Evolutionary conservation across 1,140 invertebrate genomes (phyloP), one percentile per base, ranked within the genome.

Genomic region (Drosophila repleta): DNA sequence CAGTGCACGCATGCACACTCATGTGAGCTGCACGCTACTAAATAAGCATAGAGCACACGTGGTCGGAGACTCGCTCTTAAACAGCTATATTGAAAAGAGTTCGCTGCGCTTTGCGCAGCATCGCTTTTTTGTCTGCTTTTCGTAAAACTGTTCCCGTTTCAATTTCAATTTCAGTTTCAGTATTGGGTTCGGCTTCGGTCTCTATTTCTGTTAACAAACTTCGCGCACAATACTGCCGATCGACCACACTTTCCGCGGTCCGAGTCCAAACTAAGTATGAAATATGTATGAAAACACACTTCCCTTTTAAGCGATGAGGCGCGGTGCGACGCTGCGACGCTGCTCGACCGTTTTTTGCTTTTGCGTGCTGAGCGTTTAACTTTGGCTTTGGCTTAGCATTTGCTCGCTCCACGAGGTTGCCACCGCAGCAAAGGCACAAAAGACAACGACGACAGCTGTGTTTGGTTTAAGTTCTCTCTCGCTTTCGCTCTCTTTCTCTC

Each of bases 321-420:
- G 39, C 39, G 39, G 5, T n/a, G 39, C 39, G 39, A 2, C 32
- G 32, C 32, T 35, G 37, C 21, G 63, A 39, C 45, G 45, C 48
- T 61, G 55, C n/a, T 17, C n/a, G n/a, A n/a, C n/a, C n/a, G n/a
- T n/a, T n/a, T n/a, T 58, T 46, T 67, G 35, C 32, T 52, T 20
- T 41, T 41, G n/a, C n/a, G 5, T 6, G 41, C 29, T 39, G 45
- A 48, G 55, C 43, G 49, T 46, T 78, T 55, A 74, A 72, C 82
- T 82, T 75, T 80, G 74, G 83, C 82, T 87, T 75, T 80, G 77
- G 82, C 74, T 83, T 83, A 84, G 76, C 72, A 68, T 76, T 83
- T 26, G 55, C 62, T 58, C 43, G 61, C 56, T 67, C 48, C 55
- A 53, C 53, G 18, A 48, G 20, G 53, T 26, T 11, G 32, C 11